Evolutionary conservation across 2,797 vertebrate genomes (phyloP).

Genomic region (Sebastes itinus): DNA sequence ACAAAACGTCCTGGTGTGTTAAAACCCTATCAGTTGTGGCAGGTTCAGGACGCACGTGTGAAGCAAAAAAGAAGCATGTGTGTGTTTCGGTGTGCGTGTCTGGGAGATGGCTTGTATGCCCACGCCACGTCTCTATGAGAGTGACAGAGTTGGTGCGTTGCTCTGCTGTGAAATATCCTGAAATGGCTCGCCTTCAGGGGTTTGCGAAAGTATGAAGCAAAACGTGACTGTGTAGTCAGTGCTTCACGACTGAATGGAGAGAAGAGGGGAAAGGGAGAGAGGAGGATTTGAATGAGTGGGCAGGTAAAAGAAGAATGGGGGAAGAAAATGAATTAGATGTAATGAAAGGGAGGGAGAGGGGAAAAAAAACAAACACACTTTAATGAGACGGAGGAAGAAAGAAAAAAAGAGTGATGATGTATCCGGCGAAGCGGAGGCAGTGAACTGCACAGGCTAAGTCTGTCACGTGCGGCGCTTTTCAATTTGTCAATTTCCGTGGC

Average conservation of each 20-base stretch:
- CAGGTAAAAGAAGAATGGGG: constrained; percentile 39
- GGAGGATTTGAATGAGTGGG: constrained; percentile 52
- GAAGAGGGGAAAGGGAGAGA: neutral
- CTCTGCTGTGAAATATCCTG: constrained; percentile 72
- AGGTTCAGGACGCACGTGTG: constrained; percentile 57
- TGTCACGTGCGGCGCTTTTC: constrained; percentile 65
- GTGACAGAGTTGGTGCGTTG: constrained; percentile 67
- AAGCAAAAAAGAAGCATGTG: neutral
- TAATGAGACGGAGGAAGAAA: constrained; percentile 14
- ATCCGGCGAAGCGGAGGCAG: constrained; percentile 6
- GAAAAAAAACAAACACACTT: constrained; percentile 30
- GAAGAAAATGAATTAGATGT: constrained; percentile 21
- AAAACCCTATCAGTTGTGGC: constrained; percentile 61
- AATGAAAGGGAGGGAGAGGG: constrained; percentile 11
- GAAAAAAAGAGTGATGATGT: neutral
- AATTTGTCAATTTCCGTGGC: constrained; percentile 88
- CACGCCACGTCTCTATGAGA: constrained; percentile 44
- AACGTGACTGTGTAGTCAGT: constrained; percentile 69
- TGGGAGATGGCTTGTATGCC: constrained; percentile 13
- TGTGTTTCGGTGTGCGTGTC: neutral
- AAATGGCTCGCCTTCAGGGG: constrained; percentile 74
- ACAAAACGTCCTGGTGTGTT: constrained; percentile 39
- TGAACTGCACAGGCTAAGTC: constrained; percentile 34
- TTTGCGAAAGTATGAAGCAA: constrained; percentile 68
- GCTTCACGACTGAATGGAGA: constrained; percentile 67